phyloP scores from a whole-genome alignment of 2,113 vertebrate genomes.

The Pygoscelis antarcticus region DNA sequence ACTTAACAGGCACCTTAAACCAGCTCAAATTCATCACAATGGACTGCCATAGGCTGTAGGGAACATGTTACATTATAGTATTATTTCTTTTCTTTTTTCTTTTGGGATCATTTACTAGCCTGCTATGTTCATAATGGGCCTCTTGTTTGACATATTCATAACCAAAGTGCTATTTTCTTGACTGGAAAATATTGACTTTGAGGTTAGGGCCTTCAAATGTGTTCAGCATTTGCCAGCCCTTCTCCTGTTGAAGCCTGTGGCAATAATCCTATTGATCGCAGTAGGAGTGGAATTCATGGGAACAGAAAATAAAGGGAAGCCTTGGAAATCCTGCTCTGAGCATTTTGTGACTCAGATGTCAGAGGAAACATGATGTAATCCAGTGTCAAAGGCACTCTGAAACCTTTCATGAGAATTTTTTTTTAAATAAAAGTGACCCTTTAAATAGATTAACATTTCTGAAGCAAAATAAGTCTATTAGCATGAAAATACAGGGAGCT shows the following conservation, averaged over 20 bases:
- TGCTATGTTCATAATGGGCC: neutral
- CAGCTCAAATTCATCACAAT: neutral
- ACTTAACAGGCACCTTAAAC: neutral
- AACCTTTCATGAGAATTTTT: neutral
- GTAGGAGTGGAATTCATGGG: neutral
- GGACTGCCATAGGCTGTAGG: neutral
- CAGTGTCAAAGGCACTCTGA: neutral
- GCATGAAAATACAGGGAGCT: neutral
- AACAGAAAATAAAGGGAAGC: slow-evolving; percentile 16
- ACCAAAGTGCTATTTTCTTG: neutral
- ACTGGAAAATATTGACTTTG: slow-evolving; percentile 12
- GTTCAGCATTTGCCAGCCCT: slow-evolving; percentile 2
- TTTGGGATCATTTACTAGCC: neutral
- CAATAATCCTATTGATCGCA: neutral
- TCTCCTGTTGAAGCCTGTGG: neutral
- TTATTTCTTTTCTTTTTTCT: neutral
- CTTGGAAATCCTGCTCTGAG: slow-evolving; percentile 44
- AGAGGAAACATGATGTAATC: slow-evolving; percentile 45
- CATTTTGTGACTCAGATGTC: slow-evolving; percentile 35
- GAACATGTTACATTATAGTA: neutral
- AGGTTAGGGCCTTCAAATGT: slow-evolving; percentile 3
- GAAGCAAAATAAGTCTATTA: neutral
- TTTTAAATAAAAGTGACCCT: neutral
- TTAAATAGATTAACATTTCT: slow-evolving; percentile 37
- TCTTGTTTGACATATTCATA: neutral